Percentiles rank a stretch among this genome's conserved stretches.
Conservation (phyloP, 2,113 vertebrate genomes). For the Rostratula benghalensis region DNA sequence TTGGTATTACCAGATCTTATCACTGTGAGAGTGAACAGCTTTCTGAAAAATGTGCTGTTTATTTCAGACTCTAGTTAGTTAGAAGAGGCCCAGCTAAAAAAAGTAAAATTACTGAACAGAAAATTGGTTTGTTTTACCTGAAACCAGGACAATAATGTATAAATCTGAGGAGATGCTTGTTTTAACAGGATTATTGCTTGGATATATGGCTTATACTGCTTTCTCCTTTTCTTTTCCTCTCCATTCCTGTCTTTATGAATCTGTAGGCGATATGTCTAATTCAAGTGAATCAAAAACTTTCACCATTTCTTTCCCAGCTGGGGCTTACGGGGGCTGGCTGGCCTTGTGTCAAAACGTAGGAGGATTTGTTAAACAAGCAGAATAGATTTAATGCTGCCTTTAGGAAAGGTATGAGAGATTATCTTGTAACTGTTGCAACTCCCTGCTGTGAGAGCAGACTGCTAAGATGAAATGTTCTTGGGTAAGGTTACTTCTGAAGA, state of each 20-base stretch:
- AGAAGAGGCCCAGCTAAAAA: too few species aligned
- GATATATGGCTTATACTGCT: not conserved
- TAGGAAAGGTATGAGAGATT: not conserved
- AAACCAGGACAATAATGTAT: not conserved
- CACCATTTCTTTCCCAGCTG: not conserved
- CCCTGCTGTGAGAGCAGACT: not conserved
- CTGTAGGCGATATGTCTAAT: not conserved
- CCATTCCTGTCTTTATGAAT: not conserved
- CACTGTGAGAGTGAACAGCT: too few species aligned
- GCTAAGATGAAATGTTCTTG: not conserved
- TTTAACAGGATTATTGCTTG: not conserved
- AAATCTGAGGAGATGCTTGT: not conserved
- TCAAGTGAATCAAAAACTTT: not conserved
- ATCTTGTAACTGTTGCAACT: constrained; percentile 5
- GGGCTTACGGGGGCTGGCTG: not conserved
- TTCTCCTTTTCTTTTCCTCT: not conserved
- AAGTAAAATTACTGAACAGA: too few species aligned
- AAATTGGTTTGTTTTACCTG: too few species aligned
- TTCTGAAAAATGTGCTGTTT: too few species aligned
- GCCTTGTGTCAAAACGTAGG: constrained; percentile 6
- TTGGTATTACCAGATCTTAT: too few species aligned
- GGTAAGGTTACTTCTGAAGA: not conserved
- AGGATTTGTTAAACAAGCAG: constrained; percentile 15
- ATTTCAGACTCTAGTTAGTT: too few species aligned
- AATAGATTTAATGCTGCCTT: not conserved